Percentiles rank a stretch among this genome's conserved stretches.
These are phyloP conservation scores for Laspeyria flexula DNA, from an alignment of 2,888 invertebrate species.

Conservation along the genomic window DNA sequence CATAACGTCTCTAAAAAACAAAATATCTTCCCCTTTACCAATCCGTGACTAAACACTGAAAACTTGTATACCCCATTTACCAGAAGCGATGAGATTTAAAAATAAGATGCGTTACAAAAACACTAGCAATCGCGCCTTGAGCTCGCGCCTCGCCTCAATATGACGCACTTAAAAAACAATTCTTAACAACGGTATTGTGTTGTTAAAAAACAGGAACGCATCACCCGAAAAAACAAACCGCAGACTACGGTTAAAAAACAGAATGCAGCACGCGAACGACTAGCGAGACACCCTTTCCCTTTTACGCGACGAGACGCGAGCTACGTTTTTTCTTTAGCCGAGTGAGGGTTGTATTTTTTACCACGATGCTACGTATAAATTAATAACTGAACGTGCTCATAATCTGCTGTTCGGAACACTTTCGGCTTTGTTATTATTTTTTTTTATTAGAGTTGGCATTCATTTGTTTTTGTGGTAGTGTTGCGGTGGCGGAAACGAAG, in stretches of 20 bases:
- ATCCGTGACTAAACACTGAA: conserved; percentile 77
- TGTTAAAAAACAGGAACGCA: conserved; percentile 84
- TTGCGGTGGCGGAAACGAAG: conserved; percentile 71
- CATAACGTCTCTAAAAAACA: conserved; percentile 54
- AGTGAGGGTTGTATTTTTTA: conserved; percentile 82
- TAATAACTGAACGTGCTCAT: conserved; percentile 85
- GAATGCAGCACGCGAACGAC: conserved; percentile 85
- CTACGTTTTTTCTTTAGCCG: conserved; percentile 77
- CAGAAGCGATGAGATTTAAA: conserved; percentile 75
- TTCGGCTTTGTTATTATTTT: conserved; percentile 80
- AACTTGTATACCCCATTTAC: conserved; percentile 74
- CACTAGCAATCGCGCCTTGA: conserved; percentile 72
- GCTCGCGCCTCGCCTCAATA: conserved; percentile 75
- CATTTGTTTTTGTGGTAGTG: conserved; percentile 78
- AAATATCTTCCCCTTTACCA: conserved; percentile 71
- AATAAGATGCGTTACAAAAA: conserved; percentile 76
- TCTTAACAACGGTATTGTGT: conserved; percentile 82
- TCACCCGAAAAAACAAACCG: conserved; percentile 82
- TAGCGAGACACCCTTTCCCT: conserved; percentile 83
- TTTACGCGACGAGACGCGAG: conserved; percentile 82
- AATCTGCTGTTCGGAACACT: conserved; percentile 84
- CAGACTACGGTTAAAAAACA: conserved; percentile 82
- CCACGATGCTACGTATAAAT: conserved; percentile 82
- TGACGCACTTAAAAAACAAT: conserved; percentile 82
- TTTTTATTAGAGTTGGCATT: conserved; percentile 68